Evolutionary conservation across 1,140 invertebrate species (phyloP).

Genomic region (Solenopsis invicta): DNA sequence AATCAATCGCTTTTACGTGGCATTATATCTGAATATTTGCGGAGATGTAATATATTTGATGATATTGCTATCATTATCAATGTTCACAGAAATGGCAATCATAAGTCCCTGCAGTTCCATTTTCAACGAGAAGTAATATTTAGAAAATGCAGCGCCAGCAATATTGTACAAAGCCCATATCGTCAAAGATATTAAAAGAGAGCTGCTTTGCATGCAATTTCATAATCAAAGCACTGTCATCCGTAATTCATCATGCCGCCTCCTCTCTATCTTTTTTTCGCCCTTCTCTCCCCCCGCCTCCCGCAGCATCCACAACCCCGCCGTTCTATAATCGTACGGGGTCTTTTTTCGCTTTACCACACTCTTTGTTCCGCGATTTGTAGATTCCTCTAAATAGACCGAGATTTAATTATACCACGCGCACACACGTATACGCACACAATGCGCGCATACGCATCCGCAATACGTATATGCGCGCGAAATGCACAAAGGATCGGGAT

Average conservation of each 20-base stretch:
- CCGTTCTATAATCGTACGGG: neutral
- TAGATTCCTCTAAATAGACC: slow-evolving; percentile 9
- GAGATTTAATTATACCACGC: slow-evolving; percentile 46
- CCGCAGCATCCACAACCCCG: neutral
- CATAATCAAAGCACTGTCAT: slow-evolving; percentile 24
- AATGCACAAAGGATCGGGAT: neutral
- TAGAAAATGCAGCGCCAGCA: neutral
- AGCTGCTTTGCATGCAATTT: slow-evolving; percentile 4
- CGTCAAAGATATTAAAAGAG: slow-evolving; percentile 6
- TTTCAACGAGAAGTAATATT: slow-evolving; percentile 7
- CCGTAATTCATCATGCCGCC: slow-evolving; percentile 5
- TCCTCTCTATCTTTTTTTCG: neutral
- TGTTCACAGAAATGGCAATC: neutral
- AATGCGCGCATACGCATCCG: neutral
- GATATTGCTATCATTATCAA: neutral
- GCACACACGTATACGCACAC: too few species aligned
- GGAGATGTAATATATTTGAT: neutral
- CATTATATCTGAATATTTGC: neutral
- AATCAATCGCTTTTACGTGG: too few species aligned
- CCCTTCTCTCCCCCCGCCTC: neutral
- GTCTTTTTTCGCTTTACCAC: slow-evolving; percentile 21
- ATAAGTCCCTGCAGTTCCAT: neutral
- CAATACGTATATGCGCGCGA: neutral
- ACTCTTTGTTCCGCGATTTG: slow-evolving; percentile 16
- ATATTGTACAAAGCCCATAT: neutral